Conservation (phyloP, 2,113 vertebrate species). For the Glaucidium brasilianum region DNA sequence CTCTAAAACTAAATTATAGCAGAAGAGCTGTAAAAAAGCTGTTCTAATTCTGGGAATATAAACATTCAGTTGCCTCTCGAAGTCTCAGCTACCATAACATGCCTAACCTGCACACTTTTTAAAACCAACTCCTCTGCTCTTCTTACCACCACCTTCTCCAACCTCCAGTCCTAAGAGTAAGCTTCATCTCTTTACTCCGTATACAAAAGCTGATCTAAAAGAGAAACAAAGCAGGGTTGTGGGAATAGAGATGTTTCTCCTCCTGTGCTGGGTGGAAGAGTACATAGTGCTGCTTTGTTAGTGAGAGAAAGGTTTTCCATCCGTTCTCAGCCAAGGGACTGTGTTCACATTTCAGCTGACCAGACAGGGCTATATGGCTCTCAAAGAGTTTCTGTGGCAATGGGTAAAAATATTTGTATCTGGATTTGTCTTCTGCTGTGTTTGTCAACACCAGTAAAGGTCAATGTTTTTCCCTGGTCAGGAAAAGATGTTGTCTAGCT, state of each 20-base stretch:
- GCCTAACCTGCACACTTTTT: neutral
- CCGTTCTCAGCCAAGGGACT: neutral
- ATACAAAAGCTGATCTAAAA: neutral
- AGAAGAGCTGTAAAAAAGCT: neutral
- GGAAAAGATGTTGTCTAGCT: conserved; percentile 12
- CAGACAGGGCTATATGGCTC: neutral
- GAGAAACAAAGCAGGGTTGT: neutral
- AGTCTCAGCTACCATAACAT: neutral
- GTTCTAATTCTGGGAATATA: conserved; percentile 3
- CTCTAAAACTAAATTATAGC: conserved; percentile 1
- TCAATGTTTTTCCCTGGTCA: conserved; percentile 34
- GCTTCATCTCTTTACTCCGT: neutral
- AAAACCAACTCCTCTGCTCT: neutral
- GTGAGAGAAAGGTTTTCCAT: conserved; percentile 32
- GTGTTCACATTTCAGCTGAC: conserved; percentile 21
- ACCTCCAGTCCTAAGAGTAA: neutral
- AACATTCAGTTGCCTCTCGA: neutral
- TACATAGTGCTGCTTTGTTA: neutral
- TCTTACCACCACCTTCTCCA: neutral
- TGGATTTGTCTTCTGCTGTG: conserved; percentile 57
- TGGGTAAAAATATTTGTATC: conserved; percentile 62
- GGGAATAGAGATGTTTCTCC: neutral
- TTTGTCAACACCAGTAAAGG: conserved; percentile 60
- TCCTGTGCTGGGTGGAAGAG: neutral
- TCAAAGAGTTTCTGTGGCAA: conserved; percentile 57